These are phyloP conservation scores for Cladopsammia gracilis DNA, from an alignment of 64 coral and sea anemone species.

Conservation along the genomic window DNA sequence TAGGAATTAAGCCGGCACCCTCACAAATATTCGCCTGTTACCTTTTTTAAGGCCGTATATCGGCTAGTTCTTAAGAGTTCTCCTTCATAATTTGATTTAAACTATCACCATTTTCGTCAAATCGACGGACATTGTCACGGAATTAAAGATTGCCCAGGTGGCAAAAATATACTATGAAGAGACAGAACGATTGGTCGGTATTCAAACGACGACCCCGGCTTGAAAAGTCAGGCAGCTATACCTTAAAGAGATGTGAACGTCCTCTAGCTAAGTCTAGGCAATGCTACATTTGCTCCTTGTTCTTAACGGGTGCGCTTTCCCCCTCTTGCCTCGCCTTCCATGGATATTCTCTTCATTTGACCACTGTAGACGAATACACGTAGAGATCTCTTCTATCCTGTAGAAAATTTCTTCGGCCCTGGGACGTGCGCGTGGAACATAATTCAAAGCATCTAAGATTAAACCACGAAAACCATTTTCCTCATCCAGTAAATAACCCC, in stretches of 20 bases:
- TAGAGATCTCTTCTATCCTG: constrained; percentile 10
- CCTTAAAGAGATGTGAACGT: too few species aligned
- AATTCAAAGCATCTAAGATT: constrained; percentile 43
- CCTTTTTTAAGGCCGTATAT: not conserved
- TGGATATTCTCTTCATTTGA: not conserved
- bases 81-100: not conserved
- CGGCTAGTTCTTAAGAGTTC: not conserved
- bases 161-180: too few species aligned
- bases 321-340: not conserved
- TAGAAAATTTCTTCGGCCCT: constrained; percentile 40
- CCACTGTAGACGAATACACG: constrained; percentile 7
- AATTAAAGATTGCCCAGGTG: too few species aligned
- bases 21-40: not conserved
- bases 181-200: too few species aligned
- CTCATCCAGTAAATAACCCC: not conserved
- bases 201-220: too few species aligned
- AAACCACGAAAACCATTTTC: constrained; percentile 16
- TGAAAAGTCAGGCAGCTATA: too few species aligned
- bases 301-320: not conserved
- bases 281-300: not conserved
- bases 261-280: not conserved
- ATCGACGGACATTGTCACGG: too few species aligned
- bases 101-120: too few species aligned
- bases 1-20: not conserved
- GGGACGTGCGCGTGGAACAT: constrained; percentile 4